Base-by-base conservation (phyloP, 2,797 vertebrate species). In the Hozukius guyotensis region DNA sequence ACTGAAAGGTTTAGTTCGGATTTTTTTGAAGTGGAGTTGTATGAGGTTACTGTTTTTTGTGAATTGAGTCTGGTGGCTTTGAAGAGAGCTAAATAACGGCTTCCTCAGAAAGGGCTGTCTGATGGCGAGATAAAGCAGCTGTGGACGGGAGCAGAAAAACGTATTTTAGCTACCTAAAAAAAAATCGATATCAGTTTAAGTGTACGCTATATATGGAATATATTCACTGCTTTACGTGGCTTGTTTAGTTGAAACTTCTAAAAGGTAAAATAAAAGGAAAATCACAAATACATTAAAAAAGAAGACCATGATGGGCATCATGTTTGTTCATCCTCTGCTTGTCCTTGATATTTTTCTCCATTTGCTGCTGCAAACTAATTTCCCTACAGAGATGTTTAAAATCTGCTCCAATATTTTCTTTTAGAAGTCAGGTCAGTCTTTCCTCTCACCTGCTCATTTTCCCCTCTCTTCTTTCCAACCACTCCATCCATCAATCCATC, bases 401-500 rank as follows among this genome's bases (percentile, higher is more conserved):
- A 68, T 64, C 38, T 52, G 55, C 10, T 16, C 36, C 14, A 9
- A 4, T 10, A 14, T 63, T 66, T 75, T 72, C 8, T n/a, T 56
- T 49, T 7, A 10, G 6, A 36, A 65, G 32, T 81, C 13, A 4
- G 4, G 10, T 65, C 46, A 18, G 5, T 61, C 32, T 18, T 18
- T 75, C 29, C 52, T 53, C 52, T 67, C 32, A 5, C 9, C 55
- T 9, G 32, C 32, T 63, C 16, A 53, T 65, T 53, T 31, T 14
- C 31, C 25, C 14, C 36, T 8, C 16, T n/a, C 29, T 31, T 67
- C 24, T 42, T 57, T 74, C 73, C 52, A 18, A 46, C 62, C 75
- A 4, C 32, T 70, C 32, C 13, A 53, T 84, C 72, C 67, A 69
- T 72, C 69, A 59, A 10, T 46, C 73, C 42, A 34, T 66, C 76